Evolutionary conservation across 2,797 vertebrate species (phyloP), one percentile per base, ranked within the genome.

Genomic region (Myotis pilosus): DNA sequence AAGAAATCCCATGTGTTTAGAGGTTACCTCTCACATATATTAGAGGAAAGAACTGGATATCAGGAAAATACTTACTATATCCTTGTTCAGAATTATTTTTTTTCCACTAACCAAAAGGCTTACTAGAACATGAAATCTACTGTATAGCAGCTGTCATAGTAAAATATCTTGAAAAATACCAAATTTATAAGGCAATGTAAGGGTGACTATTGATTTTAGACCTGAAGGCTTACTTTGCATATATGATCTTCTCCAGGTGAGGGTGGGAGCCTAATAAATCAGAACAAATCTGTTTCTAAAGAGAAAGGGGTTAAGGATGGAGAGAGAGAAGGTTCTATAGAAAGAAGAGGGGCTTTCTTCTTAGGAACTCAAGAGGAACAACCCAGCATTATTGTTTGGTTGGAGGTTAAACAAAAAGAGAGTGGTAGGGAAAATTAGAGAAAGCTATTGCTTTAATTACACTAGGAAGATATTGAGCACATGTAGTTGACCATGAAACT

Each of bases 131-230:
- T 49, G 2, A 69, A 83, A 68, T 30, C 20, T 74, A 53, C 68
- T 81, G 25, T 19, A 9, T 33, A 76, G 22, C 30, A 89, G 1
- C 16, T 84, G 16, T 74, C 85, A 78, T 1, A 64, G 36, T 17
- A 91, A 74, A 75, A 44, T 71, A 89, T 36, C 53, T 64, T 79
- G n/a, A 36, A 68, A 95, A 87, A 87, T 47, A 23, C 5, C 74
- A 38, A 74, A 47, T 79, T 2, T 38, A 49, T 38, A 85, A 84
- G 44, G 20, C 38, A 90, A 71, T 38, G 20, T 3, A 9, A 3
- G 4, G 6, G 2, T 33, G 11, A 82, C 33, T 88, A 30, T 86
- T 86, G 68, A 91, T 75, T 91, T 95, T 94, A 57, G n/a, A 92
- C 25, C 51, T 89, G 17, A 44, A 30, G 25, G 19, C 3, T 90